phyloP scores from a whole-genome alignment of 2,113 vertebrate species.

The Tyto alba region DNA sequence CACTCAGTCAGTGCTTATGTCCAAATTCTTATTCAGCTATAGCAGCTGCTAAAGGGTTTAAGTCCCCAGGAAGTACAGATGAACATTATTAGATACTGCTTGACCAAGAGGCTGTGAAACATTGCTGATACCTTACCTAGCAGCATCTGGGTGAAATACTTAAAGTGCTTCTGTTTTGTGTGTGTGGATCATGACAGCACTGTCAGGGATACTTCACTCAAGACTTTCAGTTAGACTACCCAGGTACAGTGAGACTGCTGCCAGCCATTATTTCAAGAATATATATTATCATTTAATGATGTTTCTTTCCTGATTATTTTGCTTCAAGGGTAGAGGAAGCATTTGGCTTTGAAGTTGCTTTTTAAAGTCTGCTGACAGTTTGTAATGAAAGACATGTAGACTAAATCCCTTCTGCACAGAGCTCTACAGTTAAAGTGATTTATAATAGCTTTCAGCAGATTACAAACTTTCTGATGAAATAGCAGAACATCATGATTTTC shows the following conservation, averaged over 20 bases:
- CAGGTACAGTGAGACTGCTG: background rate
- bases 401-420: background rate
- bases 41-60: background rate
- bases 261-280: background rate
- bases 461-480: background rate
- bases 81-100: background rate
- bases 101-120: background rate
- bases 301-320: background rate
- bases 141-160: background rate
- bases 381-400: background rate
- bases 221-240: background rate
- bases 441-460: background rate
- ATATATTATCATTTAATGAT: background rate
- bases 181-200: fast-evolving
- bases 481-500: background rate
- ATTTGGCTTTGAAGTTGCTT: background rate
- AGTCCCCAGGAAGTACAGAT: background rate
- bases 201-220: fast-evolving
- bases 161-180: background rate
- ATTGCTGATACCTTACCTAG: background rate
- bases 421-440: background rate
- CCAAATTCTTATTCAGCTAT: fast-evolving
- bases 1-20: background rate
- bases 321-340: background rate
- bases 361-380: background rate